Conservation (phyloP, 2,797 vertebrate genomes). For the Lemur catta region DNA sequence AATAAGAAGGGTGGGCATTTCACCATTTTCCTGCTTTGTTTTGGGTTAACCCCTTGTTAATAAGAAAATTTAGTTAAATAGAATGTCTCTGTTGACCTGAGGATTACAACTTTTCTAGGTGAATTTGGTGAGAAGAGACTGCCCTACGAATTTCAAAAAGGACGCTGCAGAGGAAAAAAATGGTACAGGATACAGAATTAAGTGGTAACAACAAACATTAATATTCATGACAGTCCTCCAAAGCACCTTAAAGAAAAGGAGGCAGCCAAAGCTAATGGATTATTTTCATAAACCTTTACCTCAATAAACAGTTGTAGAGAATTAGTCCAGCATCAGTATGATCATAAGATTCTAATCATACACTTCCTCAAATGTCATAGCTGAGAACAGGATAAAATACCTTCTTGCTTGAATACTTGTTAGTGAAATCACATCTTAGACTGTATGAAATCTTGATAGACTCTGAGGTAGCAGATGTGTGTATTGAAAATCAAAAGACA, state of each 20-base stretch:
- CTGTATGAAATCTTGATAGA: slow-evolving; percentile 1
- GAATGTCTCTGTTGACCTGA: neutral
- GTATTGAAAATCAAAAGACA: slow-evolving; percentile 39
- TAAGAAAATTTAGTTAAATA: slow-evolving; percentile 27
- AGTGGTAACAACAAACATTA: slow-evolving; percentile 19
- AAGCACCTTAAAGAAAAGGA: slow-evolving; percentile 52
- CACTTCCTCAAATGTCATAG: slow-evolving; percentile 39
- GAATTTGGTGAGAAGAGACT: slow-evolving; percentile 33
- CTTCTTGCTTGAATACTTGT: slow-evolving; percentile 15
- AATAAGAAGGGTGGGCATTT: neutral
- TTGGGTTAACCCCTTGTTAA: slow-evolving; percentile 2
- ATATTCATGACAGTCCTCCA: neutral
- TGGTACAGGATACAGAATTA: neutral
- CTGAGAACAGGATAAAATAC: neutral
- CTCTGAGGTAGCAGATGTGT: slow-evolving; percentile 48
- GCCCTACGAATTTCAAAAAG: slow-evolving; percentile 11
- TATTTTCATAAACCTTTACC: slow-evolving; percentile 22
- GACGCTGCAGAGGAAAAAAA: slow-evolving; percentile 11
- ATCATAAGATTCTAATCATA: slow-evolving; percentile 43
- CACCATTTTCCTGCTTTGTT: slow-evolving; percentile 20
- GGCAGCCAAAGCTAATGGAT: neutral
- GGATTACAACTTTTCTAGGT: slow-evolving; percentile 33
- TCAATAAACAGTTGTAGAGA: slow-evolving; percentile 51
- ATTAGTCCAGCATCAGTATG: neutral
- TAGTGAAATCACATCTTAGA: slow-evolving; percentile 52